Percentiles rank a stretch among this genome's conserved stretches.
Conservation (phyloP, 2,797 vertebrate genomes). For the Onychomys torridus region DNA sequence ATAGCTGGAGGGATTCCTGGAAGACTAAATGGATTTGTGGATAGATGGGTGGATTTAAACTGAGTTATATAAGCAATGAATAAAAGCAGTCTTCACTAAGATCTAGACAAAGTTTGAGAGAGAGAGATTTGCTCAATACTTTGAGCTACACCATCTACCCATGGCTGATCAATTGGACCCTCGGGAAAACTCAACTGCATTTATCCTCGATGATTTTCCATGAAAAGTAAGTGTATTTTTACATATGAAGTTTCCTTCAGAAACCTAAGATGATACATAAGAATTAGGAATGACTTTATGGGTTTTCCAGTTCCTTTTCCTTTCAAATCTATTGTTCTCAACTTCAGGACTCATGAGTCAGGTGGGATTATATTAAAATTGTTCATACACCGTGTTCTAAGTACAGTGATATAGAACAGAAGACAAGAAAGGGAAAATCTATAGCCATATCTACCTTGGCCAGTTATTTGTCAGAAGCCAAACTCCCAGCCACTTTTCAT, state of each 20-base stretch:
- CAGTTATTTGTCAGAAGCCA: not conserved
- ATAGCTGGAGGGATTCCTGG: not conserved
- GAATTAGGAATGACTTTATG: not conserved
- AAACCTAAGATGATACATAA: not conserved
- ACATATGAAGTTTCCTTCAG: not conserved
- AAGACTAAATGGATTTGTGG: not conserved
- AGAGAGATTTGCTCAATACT: not conserved
- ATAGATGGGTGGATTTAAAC: not conserved
- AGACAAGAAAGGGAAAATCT: not conserved
- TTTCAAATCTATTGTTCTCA: constrained; percentile 29
- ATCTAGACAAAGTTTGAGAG: not conserved
- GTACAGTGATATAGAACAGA: not conserved
- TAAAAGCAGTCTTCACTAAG: not conserved
- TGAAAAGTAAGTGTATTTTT: not conserved
- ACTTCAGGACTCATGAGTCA: not conserved
- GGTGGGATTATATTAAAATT: not conserved
- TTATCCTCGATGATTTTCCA: not conserved
- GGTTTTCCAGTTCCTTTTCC: constrained; percentile 13
- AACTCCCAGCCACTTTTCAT: not conserved
- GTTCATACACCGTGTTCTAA: not conserved
- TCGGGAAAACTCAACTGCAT: not conserved
- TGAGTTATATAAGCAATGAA: not conserved
- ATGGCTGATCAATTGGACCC: constrained; percentile 17
- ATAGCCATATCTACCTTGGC: not conserved
- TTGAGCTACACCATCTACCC: not conserved